Percentiles rank a stretch among this genome's conserved stretches.
Conservation (phyloP, 2,888 invertebrate species). For the Hemicrepidius hirtus region DNA sequence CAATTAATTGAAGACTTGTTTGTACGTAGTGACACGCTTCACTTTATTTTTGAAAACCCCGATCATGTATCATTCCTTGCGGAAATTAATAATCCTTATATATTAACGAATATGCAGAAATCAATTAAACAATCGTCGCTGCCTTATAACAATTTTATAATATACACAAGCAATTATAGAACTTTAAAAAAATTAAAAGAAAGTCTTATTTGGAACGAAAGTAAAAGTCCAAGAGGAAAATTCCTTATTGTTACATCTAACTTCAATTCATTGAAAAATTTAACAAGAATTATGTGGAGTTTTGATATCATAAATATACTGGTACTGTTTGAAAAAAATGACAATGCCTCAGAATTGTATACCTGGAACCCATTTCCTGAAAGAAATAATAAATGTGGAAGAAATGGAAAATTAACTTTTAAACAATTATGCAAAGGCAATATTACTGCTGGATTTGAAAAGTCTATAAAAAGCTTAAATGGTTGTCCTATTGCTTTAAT, state of each 20-base stretch:
- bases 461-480: too few relatives aligned
- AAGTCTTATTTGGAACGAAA: conserved; percentile 21
- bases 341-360: not conserved
- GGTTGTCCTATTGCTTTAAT: too few relatives aligned
- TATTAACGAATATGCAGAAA: not conserved
- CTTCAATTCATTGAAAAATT: not conserved
- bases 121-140: not conserved
- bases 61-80: not conserved
- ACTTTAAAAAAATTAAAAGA: not conserved
- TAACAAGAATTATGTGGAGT: not conserved
- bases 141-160: conserved; percentile 26
- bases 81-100: not conserved
- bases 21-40: not conserved
- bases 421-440: too few relatives aligned
- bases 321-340: not conserved
- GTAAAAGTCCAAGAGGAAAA: conserved; percentile 1
- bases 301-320: conserved; percentile 24
- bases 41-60: not conserved
- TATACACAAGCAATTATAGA: not conserved
- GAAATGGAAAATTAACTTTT: too few relatives aligned
- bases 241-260: conserved; percentile 1
- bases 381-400: too few relatives aligned
- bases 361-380: too few relatives aligned
- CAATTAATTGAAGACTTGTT: not conserved
- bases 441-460: too few relatives aligned